Evolutionary conservation across 2,888 invertebrate species (phyloP).

Genomic region (Drosophila neotestacea): DNA sequence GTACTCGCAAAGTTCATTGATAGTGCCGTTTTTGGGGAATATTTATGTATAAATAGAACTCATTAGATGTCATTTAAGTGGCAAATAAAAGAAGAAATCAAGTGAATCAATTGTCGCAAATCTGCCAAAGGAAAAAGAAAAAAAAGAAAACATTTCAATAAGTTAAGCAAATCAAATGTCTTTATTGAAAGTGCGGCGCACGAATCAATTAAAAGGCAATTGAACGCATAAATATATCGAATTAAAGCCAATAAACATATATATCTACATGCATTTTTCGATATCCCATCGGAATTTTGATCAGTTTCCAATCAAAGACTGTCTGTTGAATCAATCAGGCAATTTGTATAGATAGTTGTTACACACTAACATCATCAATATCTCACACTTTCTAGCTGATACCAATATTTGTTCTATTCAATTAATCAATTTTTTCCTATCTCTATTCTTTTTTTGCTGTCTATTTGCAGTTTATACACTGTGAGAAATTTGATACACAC

Average conservation of each 20-base stretch:
- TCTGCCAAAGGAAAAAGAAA: conserved; percentile 7
- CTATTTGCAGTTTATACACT: conserved; percentile 40
- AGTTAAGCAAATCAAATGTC: conserved; percentile 51
- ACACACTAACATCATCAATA: conserved; percentile 5
- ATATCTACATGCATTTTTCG: neutral
- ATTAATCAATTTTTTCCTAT: conserved; percentile 9
- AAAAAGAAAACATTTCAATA: conserved; percentile 29
- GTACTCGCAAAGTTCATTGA: conserved; percentile 45
- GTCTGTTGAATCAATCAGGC: conserved; percentile 57
- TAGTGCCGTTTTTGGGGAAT: conserved; percentile 1
- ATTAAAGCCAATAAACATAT: conserved; percentile 43
- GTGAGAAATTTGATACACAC: conserved; percentile 12
- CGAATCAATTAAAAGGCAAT: conserved; percentile 66
- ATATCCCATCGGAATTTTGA: conserved; percentile 22
- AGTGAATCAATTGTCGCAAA: conserved; percentile 42
- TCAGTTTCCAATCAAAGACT: conserved; percentile 32
- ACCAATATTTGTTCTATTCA: conserved; percentile 14
- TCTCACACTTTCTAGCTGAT: conserved; percentile 10
- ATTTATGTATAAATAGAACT: conserved; percentile 53
- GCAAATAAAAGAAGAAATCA: conserved; percentile 27
- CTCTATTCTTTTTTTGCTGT: neutral
- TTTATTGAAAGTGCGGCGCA: conserved; percentile 53
- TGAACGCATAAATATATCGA: conserved; percentile 55
- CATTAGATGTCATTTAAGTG: conserved; percentile 60
- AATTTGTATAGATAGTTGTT: conserved; percentile 21